Percentiles rank a stretch among this genome's conserved stretches.
Conservation (phyloP, 2,113 vertebrate species). For the Pseudolaguvia tuberculata region DNA sequence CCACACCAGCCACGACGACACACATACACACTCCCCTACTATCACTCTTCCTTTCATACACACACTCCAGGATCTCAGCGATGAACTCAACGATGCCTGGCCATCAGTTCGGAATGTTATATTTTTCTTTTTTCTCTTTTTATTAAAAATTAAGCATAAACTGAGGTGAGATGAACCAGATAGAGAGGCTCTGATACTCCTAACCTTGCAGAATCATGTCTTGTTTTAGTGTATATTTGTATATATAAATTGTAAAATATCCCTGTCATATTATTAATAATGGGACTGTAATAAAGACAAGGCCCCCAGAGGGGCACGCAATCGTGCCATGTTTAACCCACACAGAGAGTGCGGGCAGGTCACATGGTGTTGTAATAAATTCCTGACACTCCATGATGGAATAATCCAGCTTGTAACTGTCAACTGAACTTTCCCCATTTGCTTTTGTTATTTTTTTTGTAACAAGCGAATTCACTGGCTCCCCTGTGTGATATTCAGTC, state of each 20-base stretch:
- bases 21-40: neutral
- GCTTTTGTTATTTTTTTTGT: neutral
- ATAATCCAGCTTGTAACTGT: neutral
- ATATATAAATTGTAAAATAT: conserved; percentile 69
- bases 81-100: neutral
- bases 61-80: neutral
- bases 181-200: neutral
- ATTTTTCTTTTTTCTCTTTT: neutral
- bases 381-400: neutral
- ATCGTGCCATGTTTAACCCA: conserved; percentile 47
- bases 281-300: conserved; percentile 23
- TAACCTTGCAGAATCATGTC: neutral
- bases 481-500: neutral
- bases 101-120: neutral
- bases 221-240: conserved; percentile 66
- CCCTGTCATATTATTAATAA: conserved; percentile 35
- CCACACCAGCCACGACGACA: neutral
- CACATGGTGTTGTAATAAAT: neutral
- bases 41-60: neutral
- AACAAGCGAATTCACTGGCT: neutral
- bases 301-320: conserved; percentile 56
- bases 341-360: neutral
- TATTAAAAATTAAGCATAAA: neutral
- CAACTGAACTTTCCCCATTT: neutral
- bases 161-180: neutral